Evolutionary conservation across 2,113 vertebrate genomes (phyloP).

Genomic region (Acinonyx jubatus): DNA sequence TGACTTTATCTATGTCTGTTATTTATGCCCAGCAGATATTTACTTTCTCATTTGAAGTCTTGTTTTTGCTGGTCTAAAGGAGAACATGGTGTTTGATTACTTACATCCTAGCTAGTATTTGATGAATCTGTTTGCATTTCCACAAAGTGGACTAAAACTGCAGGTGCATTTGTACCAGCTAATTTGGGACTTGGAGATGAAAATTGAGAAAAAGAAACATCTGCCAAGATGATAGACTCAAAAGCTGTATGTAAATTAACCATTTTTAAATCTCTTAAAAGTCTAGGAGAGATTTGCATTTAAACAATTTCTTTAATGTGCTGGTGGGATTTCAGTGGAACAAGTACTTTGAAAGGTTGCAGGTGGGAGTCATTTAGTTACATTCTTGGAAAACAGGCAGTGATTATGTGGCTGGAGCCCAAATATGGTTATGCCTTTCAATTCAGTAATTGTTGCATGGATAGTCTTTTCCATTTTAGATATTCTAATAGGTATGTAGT

Average conservation of each 20-base stretch:
- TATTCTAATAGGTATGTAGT: not conserved
- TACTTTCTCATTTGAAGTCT: not conserved
- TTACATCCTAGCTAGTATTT: not conserved
- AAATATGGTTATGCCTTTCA: not conserved
- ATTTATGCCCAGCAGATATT: not conserved
- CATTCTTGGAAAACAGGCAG: not conserved
- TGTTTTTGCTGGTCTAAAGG: not conserved
- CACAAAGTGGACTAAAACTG: not conserved
- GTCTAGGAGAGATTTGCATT: not conserved
- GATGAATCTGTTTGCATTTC: not conserved
- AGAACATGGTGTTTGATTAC: not conserved
- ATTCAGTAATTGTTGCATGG: not conserved
- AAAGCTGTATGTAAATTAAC: not conserved
- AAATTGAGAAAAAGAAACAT: not conserved
- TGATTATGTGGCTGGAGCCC: not conserved
- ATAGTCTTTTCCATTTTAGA: not conserved
- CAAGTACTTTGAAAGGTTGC: not conserved
- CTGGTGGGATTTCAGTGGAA: not conserved
- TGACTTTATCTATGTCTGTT: not conserved
- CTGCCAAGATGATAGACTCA: not conserved
- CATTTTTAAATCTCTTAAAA: not conserved
- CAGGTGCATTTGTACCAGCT: not conserved
- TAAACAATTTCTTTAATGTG: not conserved
- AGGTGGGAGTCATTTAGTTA: not conserved
- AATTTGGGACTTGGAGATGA: not conserved